Base-by-base conservation (phyloP, 2,888 invertebrate genomes). In the Opisthograptis luteolata region DNA sequence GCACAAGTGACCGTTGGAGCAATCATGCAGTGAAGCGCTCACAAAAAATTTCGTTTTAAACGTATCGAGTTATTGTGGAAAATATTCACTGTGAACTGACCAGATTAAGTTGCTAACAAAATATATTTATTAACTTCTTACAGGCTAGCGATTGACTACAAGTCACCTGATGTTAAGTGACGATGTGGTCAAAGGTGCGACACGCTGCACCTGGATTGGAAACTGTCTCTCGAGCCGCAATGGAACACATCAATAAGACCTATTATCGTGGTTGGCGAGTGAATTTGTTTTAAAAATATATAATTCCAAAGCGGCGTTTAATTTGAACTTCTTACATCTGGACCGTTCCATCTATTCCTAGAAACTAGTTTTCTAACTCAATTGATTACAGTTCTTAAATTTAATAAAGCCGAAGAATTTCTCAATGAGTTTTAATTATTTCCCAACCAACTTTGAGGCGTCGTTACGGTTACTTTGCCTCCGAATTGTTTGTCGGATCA, bases 1-100 rank as follows among this genome's bases (percentile, higher is more conserved):
- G 15, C 40, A 24, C 36, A 49, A 49, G 41, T 54, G 55, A 52
- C 49, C 34, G 44, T 41, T 22, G 44, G 56, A 62, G 62, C 64
- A 60, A 64, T 68, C 66, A 62, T 58, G 68, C 59, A 60, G 60
- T 61, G 60, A 58, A 62, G 61, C 53, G 56, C 58, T 57, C 44
- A 40, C 60, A 47, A 64, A 66, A n/a, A 68, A 50, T 66, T 68
- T 63, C 36, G 46, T 46, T 56, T 55, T 43, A 52, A 40, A 42
- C 46, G 25, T 32, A 51, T 42, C 46, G 39, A 31, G 44, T 41
- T 25, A 42, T 22, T 32, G 53, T 37, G 49, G 44, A 34, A 46
- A 58, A 55, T 45, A 51, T 56, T 40, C 32, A 44, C 27, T 34
- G 56, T 48, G n/a, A n/a, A 49, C 51, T 55, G 52, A 53, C 30